These are phyloP conservation scores for Manduca sexta DNA, from an alignment of 1,140 invertebrate species.

Conservation along the genomic window DNA sequence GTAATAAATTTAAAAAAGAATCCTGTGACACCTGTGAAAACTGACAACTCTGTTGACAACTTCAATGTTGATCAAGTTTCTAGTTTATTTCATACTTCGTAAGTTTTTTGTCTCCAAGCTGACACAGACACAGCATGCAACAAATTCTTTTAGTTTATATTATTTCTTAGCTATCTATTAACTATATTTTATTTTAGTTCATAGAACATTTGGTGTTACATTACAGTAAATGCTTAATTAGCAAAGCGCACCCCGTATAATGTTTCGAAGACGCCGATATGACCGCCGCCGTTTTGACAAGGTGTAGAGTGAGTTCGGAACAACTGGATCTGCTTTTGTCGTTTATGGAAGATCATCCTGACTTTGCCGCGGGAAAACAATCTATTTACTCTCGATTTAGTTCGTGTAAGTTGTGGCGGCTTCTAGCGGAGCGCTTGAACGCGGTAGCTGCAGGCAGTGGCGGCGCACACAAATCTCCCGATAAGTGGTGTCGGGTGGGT, in stretches of 20 bases:
- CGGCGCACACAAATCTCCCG: conserved; percentile 53
- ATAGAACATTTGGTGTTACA: too few relatives aligned
- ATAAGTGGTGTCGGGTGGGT: conserved; percentile 57
- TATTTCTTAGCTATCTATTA: too few relatives aligned
- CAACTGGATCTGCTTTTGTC: conserved; percentile 55
- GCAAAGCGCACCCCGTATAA: neutral
- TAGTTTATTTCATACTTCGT: too few relatives aligned
- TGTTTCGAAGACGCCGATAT: conserved; percentile 22
- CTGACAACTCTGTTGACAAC: too few relatives aligned
- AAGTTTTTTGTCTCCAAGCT: too few relatives aligned
- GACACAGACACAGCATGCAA: too few relatives aligned
- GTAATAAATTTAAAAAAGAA: too few relatives aligned
- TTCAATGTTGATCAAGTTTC: too few relatives aligned
- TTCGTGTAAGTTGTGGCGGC: conserved; percentile 58
- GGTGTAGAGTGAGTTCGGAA: conserved; percentile 56
- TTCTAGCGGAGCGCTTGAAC: conserved; percentile 57
- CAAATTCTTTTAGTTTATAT: too few relatives aligned
- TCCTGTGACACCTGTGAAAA: too few relatives aligned
- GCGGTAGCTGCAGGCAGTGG: conserved; percentile 46
- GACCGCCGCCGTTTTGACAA: conserved; percentile 45
- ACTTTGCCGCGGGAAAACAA: conserved; percentile 61
- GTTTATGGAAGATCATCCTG: conserved; percentile 67
- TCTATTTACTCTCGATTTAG: conserved; percentile 60
- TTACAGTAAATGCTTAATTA: too few relatives aligned
- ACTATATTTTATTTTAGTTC: too few relatives aligned